These are phyloP conservation scores for Lochmaea crataegi DNA, from an alignment of 2,888 invertebrate genomes.

Conservation along the genomic window DNA sequence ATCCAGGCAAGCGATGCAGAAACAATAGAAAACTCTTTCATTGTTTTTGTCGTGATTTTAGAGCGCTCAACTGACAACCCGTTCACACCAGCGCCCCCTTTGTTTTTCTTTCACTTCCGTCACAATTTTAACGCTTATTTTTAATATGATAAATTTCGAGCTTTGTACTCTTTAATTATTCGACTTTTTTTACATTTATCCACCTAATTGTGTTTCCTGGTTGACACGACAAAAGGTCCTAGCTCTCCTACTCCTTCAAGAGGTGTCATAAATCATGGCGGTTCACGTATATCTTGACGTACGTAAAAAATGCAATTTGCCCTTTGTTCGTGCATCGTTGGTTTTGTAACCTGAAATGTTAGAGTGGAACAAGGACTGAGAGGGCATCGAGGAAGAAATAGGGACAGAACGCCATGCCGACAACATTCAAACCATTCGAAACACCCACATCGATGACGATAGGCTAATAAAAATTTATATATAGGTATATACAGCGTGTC, in stretches of 20 bases:
- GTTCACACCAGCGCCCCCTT: constrained; percentile 63
- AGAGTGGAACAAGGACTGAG: constrained; percentile 36
- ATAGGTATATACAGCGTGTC: too few relatives aligned
- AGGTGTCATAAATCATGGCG: constrained; percentile 64
- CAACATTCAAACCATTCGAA: constrained; percentile 22
- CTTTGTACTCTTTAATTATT: constrained; percentile 67
- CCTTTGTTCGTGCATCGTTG: constrained; percentile 56
- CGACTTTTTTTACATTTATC: constrained; percentile 66
- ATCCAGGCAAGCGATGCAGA: constrained; percentile 48
- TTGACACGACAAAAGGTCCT: constrained; percentile 60
- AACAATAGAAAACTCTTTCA: constrained; percentile 65
- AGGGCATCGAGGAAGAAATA: background rate
- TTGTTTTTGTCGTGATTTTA: constrained; percentile 65
- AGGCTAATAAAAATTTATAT: background rate
- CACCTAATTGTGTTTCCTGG: constrained; percentile 66
- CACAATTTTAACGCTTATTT: constrained; percentile 65
- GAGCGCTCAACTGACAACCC: constrained; percentile 63
- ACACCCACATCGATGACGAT: constrained; percentile 25
- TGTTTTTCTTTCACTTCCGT: constrained; percentile 65
- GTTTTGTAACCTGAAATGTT: constrained; percentile 59
- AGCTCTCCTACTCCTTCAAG: constrained; percentile 55
- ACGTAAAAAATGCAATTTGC: constrained; percentile 58
- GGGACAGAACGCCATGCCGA: constrained; percentile 13
- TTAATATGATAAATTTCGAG: constrained; percentile 66
- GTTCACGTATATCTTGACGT: constrained; percentile 59